Evolutionary conservation across 2,113 vertebrate genomes (phyloP).

Genomic region (Rattus rattus): DNA sequence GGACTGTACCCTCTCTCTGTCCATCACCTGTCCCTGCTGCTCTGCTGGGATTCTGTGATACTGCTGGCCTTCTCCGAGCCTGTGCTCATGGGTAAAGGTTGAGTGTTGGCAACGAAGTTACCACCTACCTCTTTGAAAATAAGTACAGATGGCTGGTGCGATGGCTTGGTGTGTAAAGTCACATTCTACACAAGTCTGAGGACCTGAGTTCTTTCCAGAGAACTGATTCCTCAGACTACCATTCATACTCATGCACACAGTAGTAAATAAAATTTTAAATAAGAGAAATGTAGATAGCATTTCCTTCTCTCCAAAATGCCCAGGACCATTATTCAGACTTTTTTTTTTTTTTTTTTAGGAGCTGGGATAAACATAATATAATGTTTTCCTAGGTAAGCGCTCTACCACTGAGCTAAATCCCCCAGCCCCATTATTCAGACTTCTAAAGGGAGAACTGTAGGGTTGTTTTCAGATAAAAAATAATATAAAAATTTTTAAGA

Average conservation of each 20-base stretch:
- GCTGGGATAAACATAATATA: too few species aligned
- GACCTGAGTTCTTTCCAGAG: too few species aligned
- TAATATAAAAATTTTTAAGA: too few species aligned
- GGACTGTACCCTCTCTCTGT: background rate
- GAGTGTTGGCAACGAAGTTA: background rate
- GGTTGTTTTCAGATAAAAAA: too few species aligned
- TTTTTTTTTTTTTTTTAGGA: too few species aligned
- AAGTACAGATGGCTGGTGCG: background rate
- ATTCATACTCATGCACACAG: background rate
- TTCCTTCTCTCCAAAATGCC: background rate
- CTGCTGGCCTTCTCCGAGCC: background rate
- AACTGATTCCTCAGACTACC: background rate
- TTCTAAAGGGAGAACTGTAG: too few species aligned
- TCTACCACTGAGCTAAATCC: too few species aligned
- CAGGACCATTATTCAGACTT: background rate
- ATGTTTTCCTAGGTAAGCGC: too few species aligned
- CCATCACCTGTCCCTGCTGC: fast-evolving
- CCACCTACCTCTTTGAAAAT: background rate
- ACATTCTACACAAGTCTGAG: background rate
- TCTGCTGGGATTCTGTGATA: background rate
- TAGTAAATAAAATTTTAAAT: background rate
- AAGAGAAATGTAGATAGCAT: background rate
- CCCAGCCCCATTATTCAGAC: background rate
- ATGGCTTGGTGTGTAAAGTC: background rate
- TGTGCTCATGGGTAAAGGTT: fast-evolving